Evolutionary conservation across 1,140 invertebrate species (phyloP).

Genomic region (Drosophila varians): DNA sequence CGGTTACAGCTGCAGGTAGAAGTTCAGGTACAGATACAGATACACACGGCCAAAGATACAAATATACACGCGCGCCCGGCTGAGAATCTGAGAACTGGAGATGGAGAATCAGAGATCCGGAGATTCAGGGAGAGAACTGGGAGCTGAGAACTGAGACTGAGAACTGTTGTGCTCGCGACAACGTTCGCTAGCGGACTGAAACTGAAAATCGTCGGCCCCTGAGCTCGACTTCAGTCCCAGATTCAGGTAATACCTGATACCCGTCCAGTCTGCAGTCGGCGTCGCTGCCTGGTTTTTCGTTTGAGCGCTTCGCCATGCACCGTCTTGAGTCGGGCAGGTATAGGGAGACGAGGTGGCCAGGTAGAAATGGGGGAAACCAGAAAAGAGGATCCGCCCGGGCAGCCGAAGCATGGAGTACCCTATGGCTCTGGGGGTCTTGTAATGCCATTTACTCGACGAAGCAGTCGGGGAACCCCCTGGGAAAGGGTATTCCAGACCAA

Average conservation of each 20-base stretch:
- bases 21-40: background rate
- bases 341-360: conserved; percentile 4
- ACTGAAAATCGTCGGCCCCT: conserved; percentile 43
- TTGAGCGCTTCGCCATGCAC: conserved; percentile 26
- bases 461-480: background rate
- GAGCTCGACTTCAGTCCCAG: conserved; percentile 17
- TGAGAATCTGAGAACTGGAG: conserved; percentile 22
- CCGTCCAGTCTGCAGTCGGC: conserved; percentile 7
- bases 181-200: conserved; percentile 71
- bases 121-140: background rate
- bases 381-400: background rate
- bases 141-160: conserved; percentile 31
- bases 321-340: background rate
- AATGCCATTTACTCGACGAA: background rate
- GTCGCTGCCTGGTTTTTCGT: conserved; percentile 13
- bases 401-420: background rate
- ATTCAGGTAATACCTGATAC: conserved; percentile 48
- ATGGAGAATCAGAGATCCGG: background rate
- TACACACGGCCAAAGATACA: conserved; percentile 10
- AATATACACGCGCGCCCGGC: conserved; percentile 18
- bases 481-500: conserved; percentile 8
- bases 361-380: conserved; percentile 1
- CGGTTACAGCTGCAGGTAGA: background rate
- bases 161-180: conserved; percentile 64
- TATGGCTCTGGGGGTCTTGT: background rate